phyloP scores from a whole-genome alignment of 2,113 vertebrate genomes.

The Halichoeres trimaculatus region DNA sequence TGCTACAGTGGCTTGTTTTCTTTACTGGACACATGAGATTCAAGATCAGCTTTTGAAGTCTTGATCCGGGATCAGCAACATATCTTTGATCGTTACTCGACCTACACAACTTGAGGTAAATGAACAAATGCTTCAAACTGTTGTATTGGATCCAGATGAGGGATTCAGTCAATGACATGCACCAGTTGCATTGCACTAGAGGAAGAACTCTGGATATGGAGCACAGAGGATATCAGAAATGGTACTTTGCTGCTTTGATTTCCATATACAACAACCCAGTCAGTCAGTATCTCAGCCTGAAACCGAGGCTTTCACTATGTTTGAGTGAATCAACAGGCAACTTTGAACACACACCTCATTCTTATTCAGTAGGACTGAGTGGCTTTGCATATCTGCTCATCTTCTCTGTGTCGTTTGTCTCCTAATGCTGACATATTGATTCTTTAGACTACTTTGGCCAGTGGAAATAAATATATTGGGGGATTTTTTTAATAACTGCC shows the following conservation, averaged over 20 bases:
- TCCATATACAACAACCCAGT: slow-evolving; percentile 65
- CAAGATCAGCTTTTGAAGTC: slow-evolving; percentile 14
- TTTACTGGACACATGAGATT: slow-evolving; percentile 44
- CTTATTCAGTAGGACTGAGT: slow-evolving; percentile 42
- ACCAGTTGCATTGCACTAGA: slow-evolving; percentile 46
- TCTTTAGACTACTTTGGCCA: slow-evolving; percentile 24
- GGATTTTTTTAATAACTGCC: slow-evolving; percentile 3
- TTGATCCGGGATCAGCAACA: not conserved
- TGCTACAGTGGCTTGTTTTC: slow-evolving; percentile 22
- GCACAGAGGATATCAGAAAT: slow-evolving; percentile 31
- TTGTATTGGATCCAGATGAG: slow-evolving; percentile 33
- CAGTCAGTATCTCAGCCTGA: slow-evolving; percentile 44
- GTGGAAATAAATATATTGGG: slow-evolving; percentile 24
- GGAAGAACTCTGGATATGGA: slow-evolving; percentile 20
- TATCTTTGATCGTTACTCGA: slow-evolving; percentile 41
- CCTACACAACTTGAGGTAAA: slow-evolving; percentile 24
- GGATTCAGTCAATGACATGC: slow-evolving; percentile 42
- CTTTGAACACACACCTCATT: slow-evolving; percentile 58
- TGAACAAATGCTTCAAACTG: slow-evolving; percentile 30
- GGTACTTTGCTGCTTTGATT: slow-evolving; percentile 50
- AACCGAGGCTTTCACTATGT: slow-evolving; percentile 41
- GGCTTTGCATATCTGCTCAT: slow-evolving; percentile 40
- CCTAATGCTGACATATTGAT: slow-evolving; percentile 11
- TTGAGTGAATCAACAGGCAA: slow-evolving; percentile 36
- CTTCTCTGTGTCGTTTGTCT: slow-evolving; percentile 11